Conservation (phyloP, 2,113 vertebrate species). For the Saccopteryx bilineata region DNA sequence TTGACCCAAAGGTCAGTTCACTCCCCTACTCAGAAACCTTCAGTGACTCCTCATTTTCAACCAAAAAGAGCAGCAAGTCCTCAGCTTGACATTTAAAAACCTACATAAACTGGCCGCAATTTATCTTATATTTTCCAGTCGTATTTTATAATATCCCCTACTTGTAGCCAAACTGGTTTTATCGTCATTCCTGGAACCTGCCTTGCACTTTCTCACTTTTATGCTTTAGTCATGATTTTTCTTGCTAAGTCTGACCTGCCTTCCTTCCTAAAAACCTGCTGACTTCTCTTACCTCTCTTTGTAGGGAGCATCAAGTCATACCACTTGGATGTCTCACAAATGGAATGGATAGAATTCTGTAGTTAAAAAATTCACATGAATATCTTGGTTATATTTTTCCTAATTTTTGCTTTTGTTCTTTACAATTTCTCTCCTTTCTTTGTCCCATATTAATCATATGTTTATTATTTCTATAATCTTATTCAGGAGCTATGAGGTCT, state of each 20-base stretch:
- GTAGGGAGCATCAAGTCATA: slow-evolving; percentile 67
- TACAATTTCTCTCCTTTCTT: not conserved
- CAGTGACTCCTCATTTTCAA: slow-evolving; percentile 80
- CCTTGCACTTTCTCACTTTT: slow-evolving; percentile 71
- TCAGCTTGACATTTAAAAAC: slow-evolving; percentile 77
- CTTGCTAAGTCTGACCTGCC: slow-evolving; percentile 60
- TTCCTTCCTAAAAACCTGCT: slow-evolving; percentile 60
- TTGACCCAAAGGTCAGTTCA: slow-evolving; percentile 80
- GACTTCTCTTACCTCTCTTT: slow-evolving; percentile 67
- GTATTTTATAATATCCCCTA: slow-evolving; percentile 69
- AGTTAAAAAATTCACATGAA: slow-evolving; percentile 62
- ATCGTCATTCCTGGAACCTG: slow-evolving; percentile 74
- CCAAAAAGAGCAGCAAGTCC: slow-evolving; percentile 77
- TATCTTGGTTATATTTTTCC: slow-evolving; percentile 52
- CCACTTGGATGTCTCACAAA: slow-evolving; percentile 59
- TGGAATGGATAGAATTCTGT: slow-evolving; percentile 61
- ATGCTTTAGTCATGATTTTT: slow-evolving; percentile 57
- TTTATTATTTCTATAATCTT: not conserved
- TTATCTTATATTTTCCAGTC: slow-evolving; percentile 73
- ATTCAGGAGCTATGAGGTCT: not conserved
- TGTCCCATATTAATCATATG: not conserved
- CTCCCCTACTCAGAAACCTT: slow-evolving; percentile 79
- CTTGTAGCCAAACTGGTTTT: slow-evolving; percentile 75
- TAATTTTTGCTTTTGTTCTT: slow-evolving; percentile 40
- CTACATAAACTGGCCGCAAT: slow-evolving; percentile 73